Base-by-base conservation (phyloP, 1,140 invertebrate genomes). In the Drosophila melanica region DNA sequence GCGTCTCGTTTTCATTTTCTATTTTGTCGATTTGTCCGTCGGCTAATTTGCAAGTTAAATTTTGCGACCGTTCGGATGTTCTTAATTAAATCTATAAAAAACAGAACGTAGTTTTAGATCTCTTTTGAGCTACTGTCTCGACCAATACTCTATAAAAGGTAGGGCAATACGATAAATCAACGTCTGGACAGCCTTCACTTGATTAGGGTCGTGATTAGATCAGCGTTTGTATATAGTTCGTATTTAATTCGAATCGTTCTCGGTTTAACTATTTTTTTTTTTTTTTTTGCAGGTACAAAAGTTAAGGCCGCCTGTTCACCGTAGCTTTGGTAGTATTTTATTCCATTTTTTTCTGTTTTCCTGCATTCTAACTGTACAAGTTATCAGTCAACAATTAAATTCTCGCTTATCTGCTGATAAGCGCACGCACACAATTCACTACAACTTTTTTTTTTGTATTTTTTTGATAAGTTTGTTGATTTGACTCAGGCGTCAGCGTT, bases 1-100 rank as follows among this genome's bases (percentile, higher is more conserved):
- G 14, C 30, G 54, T 50, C 44, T 67, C 66, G 62, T 67, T 81
- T 77, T 77, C 76, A 47, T 48, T 67, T 50, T 58, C 44, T 71
- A 79, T 73, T 84, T 79, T 8, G 33, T 60, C 44, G 78, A 59
- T 50, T 42, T 60, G 51, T 64, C 48, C 45, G 67, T 58, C 48
- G 48, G 48, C 69, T 78, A 86, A 86, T 86, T 86, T 87, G 79
- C 82, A 86, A 87, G 68, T 87, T 77, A 82, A 87, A 86, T 87
- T 62, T 42, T 69, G 48, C 57, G 33, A 18, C 63, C 48, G 59
- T 62, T 62, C 27, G 37, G 35, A 48, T 70, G 53, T 58, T 69
- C 69, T 68, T 79, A 81, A 86, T 86, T 75, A 81, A 76, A 53
- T 59, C 64, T 65, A 53, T 62, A 68, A 44, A 47, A 68, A 65